Conservation (phyloP, 2,888 invertebrate species). For the Pseudococcus viburni region DNA sequence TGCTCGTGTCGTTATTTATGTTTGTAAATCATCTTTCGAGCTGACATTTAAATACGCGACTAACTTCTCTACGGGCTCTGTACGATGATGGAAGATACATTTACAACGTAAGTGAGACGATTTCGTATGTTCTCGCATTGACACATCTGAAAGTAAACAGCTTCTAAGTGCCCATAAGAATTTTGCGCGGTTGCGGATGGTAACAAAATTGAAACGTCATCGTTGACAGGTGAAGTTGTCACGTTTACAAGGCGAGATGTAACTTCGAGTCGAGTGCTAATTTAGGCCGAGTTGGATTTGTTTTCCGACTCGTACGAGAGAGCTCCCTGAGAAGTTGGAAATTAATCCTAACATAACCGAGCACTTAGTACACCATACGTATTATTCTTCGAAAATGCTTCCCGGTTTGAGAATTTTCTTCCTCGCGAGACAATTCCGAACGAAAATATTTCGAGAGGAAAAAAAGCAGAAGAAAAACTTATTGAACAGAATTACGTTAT, state of each 20-base stretch:
- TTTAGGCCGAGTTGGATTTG: conserved; percentile 9
- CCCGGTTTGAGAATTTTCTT: background rate
- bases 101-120: background rate
- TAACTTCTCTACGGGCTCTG: background rate
- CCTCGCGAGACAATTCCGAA: background rate
- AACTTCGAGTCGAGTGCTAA: background rate
- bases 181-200: background rate
- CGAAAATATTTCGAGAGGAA: background rate
- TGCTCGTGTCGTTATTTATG: background rate
- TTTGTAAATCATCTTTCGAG: background rate
- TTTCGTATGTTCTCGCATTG: background rate
- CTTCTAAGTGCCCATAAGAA: background rate
- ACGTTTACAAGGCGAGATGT: background rate
- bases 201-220: conserved; percentile 11
- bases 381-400: background rate
- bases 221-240: conserved; percentile 7
- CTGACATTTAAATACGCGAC: background rate
- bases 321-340: background rate
- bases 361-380: background rate
- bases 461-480: background rate
- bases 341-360: background rate
- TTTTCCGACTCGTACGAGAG: conserved; percentile 13
- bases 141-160: conserved; percentile 12
- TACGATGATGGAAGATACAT: conserved; percentile 12
- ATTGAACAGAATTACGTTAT: conserved; percentile 47